Base-by-base conservation (phyloP, 2,113 vertebrate species). In the Mastomys natalensis region DNA sequence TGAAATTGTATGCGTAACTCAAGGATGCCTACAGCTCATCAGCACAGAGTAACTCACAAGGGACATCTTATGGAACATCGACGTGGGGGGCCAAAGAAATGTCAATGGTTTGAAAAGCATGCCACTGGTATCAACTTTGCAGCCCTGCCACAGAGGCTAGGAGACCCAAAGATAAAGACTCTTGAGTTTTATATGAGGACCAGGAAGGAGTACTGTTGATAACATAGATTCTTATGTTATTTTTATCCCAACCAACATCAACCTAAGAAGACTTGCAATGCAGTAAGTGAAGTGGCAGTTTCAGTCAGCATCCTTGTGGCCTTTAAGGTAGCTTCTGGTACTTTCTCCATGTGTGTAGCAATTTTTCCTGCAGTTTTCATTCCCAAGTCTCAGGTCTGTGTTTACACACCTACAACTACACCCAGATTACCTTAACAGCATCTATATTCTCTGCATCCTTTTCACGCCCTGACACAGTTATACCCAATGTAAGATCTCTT, bases 231-330 rank as follows among this genome's bases (percentile, higher is more conserved):
- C 58, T 55, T 64, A 19, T 11, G 82, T 48, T 90, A 48, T 60
- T 96, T 93, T 90, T 85, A 77, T 78, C 64, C 80, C 43, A 94
- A 80, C 85, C 40, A 45, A 91, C 40, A 86, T n/a, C 87, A 73
- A 86, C 87, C 72, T 55, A 92, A 53, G 68, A 37, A 53, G 2
- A 70, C 5, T 48, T 19, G 62, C 37, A 87, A 84, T 62, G 45
- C 43, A 60, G 19, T 34, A 70, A 88, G n/a, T 40, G 48, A 81
- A 86, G 53, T 10, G 24, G 45, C 6, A 16, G 80, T 91, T 90
- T 76, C 58, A 60, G 34, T 64, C 53, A 74, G n/a, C 11, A 43
- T 51, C 48, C 48, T 62, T 15, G 21, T 4, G 17, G 31, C 29
- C 45, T 31, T 37, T 60, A 22, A 80, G n/a, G 80, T 15, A 8